phyloP scores from a whole-genome alignment of 2,888 invertebrate species.

The Napeogenes inachia region DNA sequence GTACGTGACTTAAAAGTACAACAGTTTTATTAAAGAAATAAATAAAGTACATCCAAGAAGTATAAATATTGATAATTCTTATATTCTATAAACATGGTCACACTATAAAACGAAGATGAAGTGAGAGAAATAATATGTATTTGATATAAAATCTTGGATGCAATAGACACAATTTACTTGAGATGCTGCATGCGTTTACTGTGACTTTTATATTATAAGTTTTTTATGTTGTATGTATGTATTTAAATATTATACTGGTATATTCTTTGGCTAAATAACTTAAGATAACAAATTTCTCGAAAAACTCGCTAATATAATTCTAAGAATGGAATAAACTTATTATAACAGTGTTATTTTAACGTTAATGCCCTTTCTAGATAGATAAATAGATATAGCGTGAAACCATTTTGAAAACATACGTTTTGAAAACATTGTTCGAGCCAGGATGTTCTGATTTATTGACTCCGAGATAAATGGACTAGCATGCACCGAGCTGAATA shows the following conservation, averaged over 20 bases:
- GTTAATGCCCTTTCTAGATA: background rate
- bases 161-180: slow-evolving; percentile 20
- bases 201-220: background rate
- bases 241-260: background rate
- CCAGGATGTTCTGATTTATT: slow-evolving; percentile 36
- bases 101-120: slow-evolving; percentile 9
- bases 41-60: no score
- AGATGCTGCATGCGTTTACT: slow-evolving; percentile 14
- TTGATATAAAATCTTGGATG: slow-evolving; percentile 16
- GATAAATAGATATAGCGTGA: slow-evolving; percentile 28
- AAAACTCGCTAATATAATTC: no score
- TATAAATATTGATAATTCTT: no score
- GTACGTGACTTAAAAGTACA: no score
- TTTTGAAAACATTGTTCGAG: slow-evolving; percentile 26
- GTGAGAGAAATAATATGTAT: slow-evolving; percentile 19
- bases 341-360: no score
- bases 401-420: slow-evolving; percentile 37
- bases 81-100: background rate
- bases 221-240: background rate
- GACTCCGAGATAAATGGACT: slow-evolving; percentile 36
- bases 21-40: no score
- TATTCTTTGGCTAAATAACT: background rate
- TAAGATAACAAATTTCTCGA: no score
- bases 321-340: no score
- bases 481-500: slow-evolving; percentile 9